Percentiles rank a stretch among this genome's conserved stretches.
Evolutionary conservation across 2,797 vertebrate species (phyloP).

Genomic region (Gambelia wislizenii): DNA sequence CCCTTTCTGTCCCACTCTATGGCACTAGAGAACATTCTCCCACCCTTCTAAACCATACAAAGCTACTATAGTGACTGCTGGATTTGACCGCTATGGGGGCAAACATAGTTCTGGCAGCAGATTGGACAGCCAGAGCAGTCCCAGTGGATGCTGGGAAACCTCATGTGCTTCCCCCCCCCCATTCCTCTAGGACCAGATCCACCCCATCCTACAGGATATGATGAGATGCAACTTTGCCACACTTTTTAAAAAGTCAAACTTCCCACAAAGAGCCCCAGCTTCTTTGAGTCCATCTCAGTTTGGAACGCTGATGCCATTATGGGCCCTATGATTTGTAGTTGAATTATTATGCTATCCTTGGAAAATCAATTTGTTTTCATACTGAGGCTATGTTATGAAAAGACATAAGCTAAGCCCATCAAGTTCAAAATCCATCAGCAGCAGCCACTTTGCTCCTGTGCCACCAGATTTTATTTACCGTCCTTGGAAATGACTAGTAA

Average conservation of each 20-base stretch:
- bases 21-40: too few relatives aligned
- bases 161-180: neutral
- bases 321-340: neutral
- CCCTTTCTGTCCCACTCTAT: too few relatives aligned
- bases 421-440: neutral
- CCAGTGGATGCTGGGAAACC: neutral
- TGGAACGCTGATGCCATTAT: neutral
- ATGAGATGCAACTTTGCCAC: neutral
- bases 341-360: neutral
- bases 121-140: neutral
- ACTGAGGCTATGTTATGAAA: neutral
- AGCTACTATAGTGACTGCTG: too few relatives aligned
- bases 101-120: neutral
- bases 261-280: neutral
- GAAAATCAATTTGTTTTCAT: slow-evolving; percentile 19
- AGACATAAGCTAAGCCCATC: neutral
- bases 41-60: too few relatives aligned
- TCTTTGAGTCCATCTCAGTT: neutral
- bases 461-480: neutral
- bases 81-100: too few relatives aligned
- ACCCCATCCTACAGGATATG: neutral
- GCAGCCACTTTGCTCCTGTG: neutral
- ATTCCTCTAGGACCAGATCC: neutral
- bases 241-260: neutral
- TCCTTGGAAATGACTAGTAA: neutral